Percentiles rank a stretch among this genome's conserved stretches.
Evolutionary conservation across 2,797 vertebrate species (phyloP).

Genomic region (Sebastes taczanowskii): DNA sequence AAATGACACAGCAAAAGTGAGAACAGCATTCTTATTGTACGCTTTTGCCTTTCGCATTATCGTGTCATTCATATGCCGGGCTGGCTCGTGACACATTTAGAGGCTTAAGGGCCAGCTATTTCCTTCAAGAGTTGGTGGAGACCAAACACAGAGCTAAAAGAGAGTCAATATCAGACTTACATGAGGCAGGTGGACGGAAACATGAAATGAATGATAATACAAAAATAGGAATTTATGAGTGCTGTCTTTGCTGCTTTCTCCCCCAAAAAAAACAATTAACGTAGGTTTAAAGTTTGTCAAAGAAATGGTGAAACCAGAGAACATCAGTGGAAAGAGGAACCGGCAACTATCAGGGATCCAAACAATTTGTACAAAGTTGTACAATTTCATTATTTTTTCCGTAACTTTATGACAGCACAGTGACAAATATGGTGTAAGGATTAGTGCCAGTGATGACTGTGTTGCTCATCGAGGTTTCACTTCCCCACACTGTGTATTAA

Average conservation of each 20-base stretch:
- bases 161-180: neutral
- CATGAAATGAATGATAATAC: neutral
- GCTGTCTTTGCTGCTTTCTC: neutral
- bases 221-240: neutral
- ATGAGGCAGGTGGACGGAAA: neutral
- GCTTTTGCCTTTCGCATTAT: no score
- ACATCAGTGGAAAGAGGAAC: neutral
- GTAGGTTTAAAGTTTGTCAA: neutral
- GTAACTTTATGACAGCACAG: no score
- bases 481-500: neutral
- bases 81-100: no score
- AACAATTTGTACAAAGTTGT: neutral
- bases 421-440: no score
- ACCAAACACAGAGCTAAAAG: neutral
- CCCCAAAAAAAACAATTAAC: neutral
- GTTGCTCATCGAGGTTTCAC: neutral
- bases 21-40: accelerated
- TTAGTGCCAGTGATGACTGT: neutral
- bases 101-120: neutral
- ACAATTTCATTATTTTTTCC: neutral
- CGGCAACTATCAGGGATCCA: neutral
- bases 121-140: neutral
- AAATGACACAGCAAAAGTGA: no score
- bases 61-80: accelerated
- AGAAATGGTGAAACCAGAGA: neutral